Evolutionary conservation across 2,888 invertebrate species (phyloP).

Genomic region (Strigamia crassipes): DNA sequence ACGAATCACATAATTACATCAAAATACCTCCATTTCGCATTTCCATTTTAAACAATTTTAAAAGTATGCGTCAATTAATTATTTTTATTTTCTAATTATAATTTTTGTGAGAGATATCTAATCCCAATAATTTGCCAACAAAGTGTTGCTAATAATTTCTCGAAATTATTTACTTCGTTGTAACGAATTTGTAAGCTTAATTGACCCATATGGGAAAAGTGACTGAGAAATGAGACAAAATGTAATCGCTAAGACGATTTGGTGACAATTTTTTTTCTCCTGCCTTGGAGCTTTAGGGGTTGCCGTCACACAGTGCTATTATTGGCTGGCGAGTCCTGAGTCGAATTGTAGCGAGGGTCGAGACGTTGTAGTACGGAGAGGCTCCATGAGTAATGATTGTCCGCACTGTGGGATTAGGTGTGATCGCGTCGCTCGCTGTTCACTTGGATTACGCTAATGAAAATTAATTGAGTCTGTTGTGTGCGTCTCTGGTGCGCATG

Average conservation of each 20-base stretch:
- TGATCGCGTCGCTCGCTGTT: constrained; percentile 42
- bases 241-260: constrained; percentile 31
- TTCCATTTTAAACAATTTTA: not conserved
- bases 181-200: constrained; percentile 2
- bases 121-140: too few species aligned
- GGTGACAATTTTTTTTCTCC: not conserved
- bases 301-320: constrained; percentile 4
- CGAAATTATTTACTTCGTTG: not conserved
- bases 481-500: constrained; percentile 32
- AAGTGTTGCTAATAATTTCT: not conserved
- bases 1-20: not conserved
- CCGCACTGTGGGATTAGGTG: constrained; percentile 42
- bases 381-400: constrained; percentile 36
- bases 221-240: not conserved
- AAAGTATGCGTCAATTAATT: too few species aligned
- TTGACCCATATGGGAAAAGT: constrained; percentile 23
- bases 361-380: not conserved
- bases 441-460: constrained; percentile 42
- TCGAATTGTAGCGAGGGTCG: not conserved
- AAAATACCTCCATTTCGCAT: not conserved
- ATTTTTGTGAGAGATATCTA: too few species aligned
- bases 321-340: not conserved
- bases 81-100: too few species aligned
- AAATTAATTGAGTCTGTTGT: constrained; percentile 42
- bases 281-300: not conserved